Evolutionary conservation across 2,888 invertebrate genomes (phyloP).

Genomic region (Noctua comes): DNA sequence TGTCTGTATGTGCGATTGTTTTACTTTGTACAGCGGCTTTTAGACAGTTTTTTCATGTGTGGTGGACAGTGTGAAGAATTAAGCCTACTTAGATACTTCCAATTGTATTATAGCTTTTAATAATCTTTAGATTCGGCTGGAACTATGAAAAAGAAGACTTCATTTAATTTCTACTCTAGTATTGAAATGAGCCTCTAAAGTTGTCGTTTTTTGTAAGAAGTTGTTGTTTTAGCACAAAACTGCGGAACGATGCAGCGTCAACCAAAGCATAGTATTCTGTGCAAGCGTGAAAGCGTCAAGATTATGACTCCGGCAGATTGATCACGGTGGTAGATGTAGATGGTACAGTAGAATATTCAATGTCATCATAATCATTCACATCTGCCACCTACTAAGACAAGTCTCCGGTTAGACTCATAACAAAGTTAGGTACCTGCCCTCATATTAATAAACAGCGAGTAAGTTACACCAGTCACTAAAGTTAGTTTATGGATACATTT

Average conservation of each 20-base stretch:
- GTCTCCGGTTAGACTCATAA: neutral
- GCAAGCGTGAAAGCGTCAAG: neutral
- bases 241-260: neutral
- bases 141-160: neutral
- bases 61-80: conserved; percentile 43
- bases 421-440: neutral
- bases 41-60: conserved; percentile 57
- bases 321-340: neutral
- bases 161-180: neutral
- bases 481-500: neutral
- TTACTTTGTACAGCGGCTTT: conserved; percentile 55
- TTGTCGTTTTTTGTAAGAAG: neutral
- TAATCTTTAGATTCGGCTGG: neutral
- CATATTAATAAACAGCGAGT: neutral
- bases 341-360: neutral
- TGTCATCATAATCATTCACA: neutral
- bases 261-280: too few species aligned
- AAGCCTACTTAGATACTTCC: neutral
- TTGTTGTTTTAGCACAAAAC: neutral
- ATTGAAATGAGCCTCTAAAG: neutral
- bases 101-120: neutral
- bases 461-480: neutral
- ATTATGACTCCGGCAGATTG: neutral
- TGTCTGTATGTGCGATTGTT: conserved; percentile 70
- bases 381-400: neutral